These are phyloP conservation scores for Solea senegalensis DNA, from an alignment of 2,113 vertebrate genomes.

Conservation along the genomic window DNA sequence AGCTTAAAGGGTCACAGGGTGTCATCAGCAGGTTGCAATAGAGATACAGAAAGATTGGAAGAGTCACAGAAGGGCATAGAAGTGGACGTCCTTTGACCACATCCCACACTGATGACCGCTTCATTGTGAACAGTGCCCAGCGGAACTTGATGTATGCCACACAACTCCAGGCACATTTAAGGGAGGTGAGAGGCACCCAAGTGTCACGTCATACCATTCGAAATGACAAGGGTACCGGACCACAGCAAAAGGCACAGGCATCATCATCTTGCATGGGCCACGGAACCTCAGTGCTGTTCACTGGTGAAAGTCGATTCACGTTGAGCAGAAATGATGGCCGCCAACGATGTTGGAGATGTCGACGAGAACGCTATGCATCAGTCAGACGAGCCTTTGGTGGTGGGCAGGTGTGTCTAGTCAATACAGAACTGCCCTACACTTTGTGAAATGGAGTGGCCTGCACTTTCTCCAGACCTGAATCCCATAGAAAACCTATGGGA, in stretches of 20 bases:
- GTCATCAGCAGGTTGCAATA: too few species aligned
- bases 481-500: conserved; percentile 12
- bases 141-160: background rate
- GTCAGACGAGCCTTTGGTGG: background rate
- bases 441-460: too few species aligned
- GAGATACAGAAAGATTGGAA: too few species aligned
- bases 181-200: background rate
- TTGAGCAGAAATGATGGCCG: background rate
- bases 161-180: conserved; percentile 9
- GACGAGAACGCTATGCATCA: background rate
- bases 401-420: background rate
- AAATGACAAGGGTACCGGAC: background rate
- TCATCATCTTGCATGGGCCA: too few species aligned
- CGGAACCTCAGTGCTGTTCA: background rate
- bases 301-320: background rate
- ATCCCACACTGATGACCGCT: background rate
- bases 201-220: background rate
- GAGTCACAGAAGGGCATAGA: background rate
- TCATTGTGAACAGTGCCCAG: conserved; percentile 15
- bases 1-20: too few species aligned
- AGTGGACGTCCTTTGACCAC: conserved; percentile 1
- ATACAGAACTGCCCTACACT: too few species aligned
- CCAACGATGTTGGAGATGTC: background rate
- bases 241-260: too few species aligned
- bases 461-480: background rate